These are phyloP conservation scores for Watsonalla cultraria DNA, from an alignment of 2,888 invertebrate genomes.

Conservation along the genomic window DNA sequence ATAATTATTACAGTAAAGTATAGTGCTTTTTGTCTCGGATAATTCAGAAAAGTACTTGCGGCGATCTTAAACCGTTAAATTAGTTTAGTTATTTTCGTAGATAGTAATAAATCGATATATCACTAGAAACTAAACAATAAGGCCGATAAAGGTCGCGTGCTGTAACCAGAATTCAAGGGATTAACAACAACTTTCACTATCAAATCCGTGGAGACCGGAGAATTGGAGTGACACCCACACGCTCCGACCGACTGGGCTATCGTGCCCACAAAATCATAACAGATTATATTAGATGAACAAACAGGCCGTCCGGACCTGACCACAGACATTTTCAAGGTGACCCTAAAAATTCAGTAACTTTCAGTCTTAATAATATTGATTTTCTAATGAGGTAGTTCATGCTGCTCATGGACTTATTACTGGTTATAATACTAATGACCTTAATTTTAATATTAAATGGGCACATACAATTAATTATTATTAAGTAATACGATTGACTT, in stretches of 20 bases:
- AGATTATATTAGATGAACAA: slow-evolving; percentile 31
- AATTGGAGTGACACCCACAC: slow-evolving; percentile 40
- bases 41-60: no score
- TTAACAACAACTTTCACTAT: slow-evolving; percentile 11
- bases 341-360: not conserved
- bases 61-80: not conserved
- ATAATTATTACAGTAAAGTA: no score
- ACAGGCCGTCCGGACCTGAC: slow-evolving; percentile 30
- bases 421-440: no score
- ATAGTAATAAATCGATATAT: no score
- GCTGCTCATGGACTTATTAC: no score
- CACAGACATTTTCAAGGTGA: slow-evolving; percentile 38
- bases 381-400: not conserved
- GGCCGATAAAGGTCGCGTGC: not conserved
- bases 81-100: not conserved
- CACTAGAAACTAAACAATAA: not conserved
- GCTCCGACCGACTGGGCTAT: slow-evolving; percentile 12
- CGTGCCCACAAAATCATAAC: slow-evolving; percentile 33
- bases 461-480: no score
- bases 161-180: not conserved
- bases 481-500: not conserved
- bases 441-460: no score
- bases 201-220: slow-evolving; percentile 3
- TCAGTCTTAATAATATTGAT: not conserved
- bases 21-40: no score